Evolutionary conservation across 2,888 invertebrate species (phyloP).

Genomic region (Lepidochitona cinerea): DNA sequence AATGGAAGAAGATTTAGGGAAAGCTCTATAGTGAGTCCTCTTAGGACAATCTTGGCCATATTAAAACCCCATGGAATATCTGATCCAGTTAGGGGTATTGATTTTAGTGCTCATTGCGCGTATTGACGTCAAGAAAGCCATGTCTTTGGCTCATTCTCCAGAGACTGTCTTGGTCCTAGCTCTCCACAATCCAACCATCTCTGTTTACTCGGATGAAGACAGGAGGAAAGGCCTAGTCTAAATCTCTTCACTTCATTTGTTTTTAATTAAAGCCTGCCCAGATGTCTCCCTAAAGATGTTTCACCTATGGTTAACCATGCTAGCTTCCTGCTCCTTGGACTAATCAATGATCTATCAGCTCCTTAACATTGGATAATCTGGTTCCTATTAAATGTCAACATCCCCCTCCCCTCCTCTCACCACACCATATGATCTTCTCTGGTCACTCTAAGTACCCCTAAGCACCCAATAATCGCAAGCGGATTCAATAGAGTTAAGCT

Average conservation of each 20-base stretch:
- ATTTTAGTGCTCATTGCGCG: not conserved
- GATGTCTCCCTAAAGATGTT: not conserved
- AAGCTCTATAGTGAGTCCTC: not conserved
- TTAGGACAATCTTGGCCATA: not conserved
- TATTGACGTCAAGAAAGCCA: not conserved
- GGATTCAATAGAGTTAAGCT: no score
- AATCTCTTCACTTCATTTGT: not conserved
- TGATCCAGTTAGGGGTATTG: not conserved
- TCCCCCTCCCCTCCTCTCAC: no score
- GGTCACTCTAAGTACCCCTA: no score
- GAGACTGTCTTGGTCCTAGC: not conserved
- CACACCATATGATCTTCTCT: no score
- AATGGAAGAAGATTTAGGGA: not conserved
- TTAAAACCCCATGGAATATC: not conserved
- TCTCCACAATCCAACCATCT: not conserved
- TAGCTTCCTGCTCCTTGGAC: not conserved
- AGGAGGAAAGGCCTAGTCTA: not conserved
- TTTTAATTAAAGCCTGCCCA: constrained; percentile 4
- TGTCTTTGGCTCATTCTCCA: not conserved
- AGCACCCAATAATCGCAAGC: no score
- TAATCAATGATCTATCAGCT: not conserved
- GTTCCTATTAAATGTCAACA: not conserved
- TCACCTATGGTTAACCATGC: not conserved
- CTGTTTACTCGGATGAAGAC: not conserved
- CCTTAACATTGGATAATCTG: not conserved